Base-by-base conservation (phyloP, 2,113 vertebrate species). In the Anoura caudifer region DNA sequence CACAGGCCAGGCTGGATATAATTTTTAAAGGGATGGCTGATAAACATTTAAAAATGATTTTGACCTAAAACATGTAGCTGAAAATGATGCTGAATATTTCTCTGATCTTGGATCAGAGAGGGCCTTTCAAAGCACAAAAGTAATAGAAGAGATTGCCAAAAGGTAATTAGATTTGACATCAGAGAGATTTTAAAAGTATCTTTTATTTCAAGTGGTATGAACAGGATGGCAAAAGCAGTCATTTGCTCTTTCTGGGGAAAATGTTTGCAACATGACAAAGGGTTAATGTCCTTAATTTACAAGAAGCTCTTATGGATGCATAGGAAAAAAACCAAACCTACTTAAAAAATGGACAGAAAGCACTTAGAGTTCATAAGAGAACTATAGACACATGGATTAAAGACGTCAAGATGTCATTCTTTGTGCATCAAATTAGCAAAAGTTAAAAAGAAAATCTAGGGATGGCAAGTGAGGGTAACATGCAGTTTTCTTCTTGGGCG, bases 11-110 rank as follows among this genome's bases (percentile, higher is more conserved):
- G 59, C 24, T 12, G 24, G 14, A 63, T 81, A 65, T 84, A 31
- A 63, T 90, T 94, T 94, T 94, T 80, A 77, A 79, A 69, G n/a
- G n/a, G 26, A 45, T 36, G 47, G n/a, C 17, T 36, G 5, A 56
- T 91, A 59, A 83, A 54, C 3, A 54, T 86, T 94, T 96, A 63
- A 1, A 54, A 81, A 61, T 89, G 47, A 84, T 91, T 93, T 91
- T 86, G 56, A 70, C 26, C 16, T 56, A 69, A 93, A 77, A 47
- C 38, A 76, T 72, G 4, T 61, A 52, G 61, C 50, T 76, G 43
- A 77, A 94, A 92, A 89, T 91, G 17, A 43, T 92, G 81, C 28
- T 38, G 26, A 80, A 22, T 70, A 45, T 77, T 95, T 56, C 81
- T 89, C 50, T 89, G 43, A 83, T 79, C 76, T 91, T 95, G 52